Evolutionary conservation across 2,113 vertebrate genomes (phyloP).

Genomic region (Strix aluco): DNA sequence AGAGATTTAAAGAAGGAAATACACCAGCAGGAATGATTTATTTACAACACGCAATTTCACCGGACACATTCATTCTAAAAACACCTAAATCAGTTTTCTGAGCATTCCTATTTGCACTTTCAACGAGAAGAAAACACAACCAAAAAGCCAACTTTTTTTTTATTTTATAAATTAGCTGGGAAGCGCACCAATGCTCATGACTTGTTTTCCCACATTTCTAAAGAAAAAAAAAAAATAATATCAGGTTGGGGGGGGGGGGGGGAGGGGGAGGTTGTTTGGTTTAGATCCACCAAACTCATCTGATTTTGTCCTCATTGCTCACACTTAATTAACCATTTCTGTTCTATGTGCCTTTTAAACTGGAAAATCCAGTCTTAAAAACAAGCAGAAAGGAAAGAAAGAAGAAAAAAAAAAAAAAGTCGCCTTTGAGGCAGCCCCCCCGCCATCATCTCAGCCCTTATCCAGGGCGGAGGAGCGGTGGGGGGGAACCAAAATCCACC

Average conservation of each 20-base stretch:
- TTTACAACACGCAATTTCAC: not conserved
- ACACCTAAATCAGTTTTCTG: too few species aligned
- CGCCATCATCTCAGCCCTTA: not conserved
- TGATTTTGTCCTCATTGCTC: slow-evolving; percentile 3
- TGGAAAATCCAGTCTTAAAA: slow-evolving; percentile 53
- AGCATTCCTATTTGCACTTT: not conserved
- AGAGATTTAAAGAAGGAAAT: not conserved
- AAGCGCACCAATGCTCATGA: not conserved
- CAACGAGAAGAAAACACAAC: not conserved
- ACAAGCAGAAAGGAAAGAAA: not conserved
- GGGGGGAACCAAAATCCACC: not conserved
- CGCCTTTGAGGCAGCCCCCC: not conserved
- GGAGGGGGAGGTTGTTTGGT: not conserved
- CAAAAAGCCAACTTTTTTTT: not conserved
- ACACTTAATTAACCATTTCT: slow-evolving; percentile 57
- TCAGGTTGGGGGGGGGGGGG: too few species aligned
- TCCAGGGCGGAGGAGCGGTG: not conserved
- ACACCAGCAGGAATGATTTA: not conserved
- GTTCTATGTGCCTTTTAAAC: not conserved
- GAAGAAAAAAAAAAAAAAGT: too few species aligned
- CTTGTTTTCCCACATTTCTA: not conserved
- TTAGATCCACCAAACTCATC: not conserved
- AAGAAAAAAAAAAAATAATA: not conserved
- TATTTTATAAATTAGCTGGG: not conserved
- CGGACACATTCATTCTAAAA: not conserved